phyloP scores from a whole-genome alignment of 2,797 vertebrate genomes.

The Enteromius unitaeniatus region DNA sequence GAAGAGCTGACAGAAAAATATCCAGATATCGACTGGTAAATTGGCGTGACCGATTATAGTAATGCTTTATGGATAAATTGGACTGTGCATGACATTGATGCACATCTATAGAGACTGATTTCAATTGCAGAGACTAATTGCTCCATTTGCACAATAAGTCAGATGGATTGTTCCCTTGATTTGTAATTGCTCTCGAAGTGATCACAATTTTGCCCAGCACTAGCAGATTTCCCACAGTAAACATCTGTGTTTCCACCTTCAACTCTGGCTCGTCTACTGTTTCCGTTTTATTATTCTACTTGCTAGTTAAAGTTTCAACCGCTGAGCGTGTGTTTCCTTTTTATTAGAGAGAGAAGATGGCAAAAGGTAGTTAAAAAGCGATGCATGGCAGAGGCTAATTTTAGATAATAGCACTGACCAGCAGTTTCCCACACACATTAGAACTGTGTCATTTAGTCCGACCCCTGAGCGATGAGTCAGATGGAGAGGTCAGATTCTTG shows the following conservation, averaged over 20 bases:
- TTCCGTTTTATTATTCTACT: conserved; percentile 44
- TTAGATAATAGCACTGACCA: conserved; percentile 48
- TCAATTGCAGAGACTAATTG: conserved; percentile 16
- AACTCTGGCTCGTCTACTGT: conserved; percentile 14
- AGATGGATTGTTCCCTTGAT: conserved; percentile 68
- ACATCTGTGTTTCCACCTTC: not conserved
- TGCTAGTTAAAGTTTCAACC: conserved; percentile 61
- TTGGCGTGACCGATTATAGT: not conserved
- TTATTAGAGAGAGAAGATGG: conserved; percentile 55
- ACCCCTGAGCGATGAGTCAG: conserved; percentile 18
- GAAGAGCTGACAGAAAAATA: not conserved
- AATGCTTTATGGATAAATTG: conserved; percentile 15
- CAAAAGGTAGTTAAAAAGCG: conserved; percentile 26
- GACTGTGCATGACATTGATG: not conserved
- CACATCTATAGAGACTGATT: conserved; percentile 14
- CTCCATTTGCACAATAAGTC: conserved; percentile 70
- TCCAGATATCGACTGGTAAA: not conserved
- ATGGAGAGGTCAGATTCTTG: conserved; percentile 37
- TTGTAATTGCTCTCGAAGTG: conserved; percentile 63
- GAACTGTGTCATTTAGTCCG: not conserved
- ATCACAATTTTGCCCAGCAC: conserved; percentile 56
- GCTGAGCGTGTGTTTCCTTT: conserved; percentile 57
- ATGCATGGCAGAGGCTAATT: conserved; percentile 44
- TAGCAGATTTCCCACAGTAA: conserved; percentile 48
- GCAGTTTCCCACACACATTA: not conserved